Base-by-base conservation (phyloP, 2,113 vertebrate species). In the Pungitius pungitius region DNA sequence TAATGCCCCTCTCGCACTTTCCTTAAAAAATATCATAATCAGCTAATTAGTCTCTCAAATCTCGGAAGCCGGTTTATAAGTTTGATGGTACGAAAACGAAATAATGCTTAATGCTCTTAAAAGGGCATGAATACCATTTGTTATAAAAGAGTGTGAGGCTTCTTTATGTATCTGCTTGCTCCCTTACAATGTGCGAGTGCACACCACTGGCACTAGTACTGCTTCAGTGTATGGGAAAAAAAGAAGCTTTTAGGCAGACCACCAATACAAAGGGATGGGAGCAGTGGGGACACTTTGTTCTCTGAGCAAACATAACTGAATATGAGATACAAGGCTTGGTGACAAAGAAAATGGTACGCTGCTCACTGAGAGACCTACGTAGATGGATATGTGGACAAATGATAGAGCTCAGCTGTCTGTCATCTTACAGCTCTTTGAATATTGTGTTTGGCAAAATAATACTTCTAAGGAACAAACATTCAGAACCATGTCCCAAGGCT, bases 231-330 rank as follows among this genome's bases (percentile, higher is more conserved):
- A 7, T 60, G 37, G 69, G 51, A 58, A 24, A 45, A 14, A 52
- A 52, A 51, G 20, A 24, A 64, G 47, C 69, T 84, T 83, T 86
- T 56, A 62, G 51, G 60, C 63, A 75, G 20, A 66, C 73, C 42
- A 69, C 63, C 52, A 4, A 8, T 67, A 72, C 73, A 58, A 69
- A 75, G 55, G 43, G 18, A 47, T 60, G 12, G 10, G n/a, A 66
- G 55, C 42, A 51, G 69, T 66, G 39, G 66, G 70, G 61, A 78
- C 61, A 62, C 77, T 82, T 82, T 89, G 81, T 82, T 88, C 77
- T 66, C 69, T 39, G 62, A 73, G 56, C 70, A 78, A 81, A 87
- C 77, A 84, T 65, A 78, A 77, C 51, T 47, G 67, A 83, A 77
- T 83, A 54, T 77, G 77, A 79, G 76, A 73, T 64, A 80, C 64